Base-by-base conservation (phyloP, 2,888 invertebrate genomes). In the Colletes collaris region DNA sequence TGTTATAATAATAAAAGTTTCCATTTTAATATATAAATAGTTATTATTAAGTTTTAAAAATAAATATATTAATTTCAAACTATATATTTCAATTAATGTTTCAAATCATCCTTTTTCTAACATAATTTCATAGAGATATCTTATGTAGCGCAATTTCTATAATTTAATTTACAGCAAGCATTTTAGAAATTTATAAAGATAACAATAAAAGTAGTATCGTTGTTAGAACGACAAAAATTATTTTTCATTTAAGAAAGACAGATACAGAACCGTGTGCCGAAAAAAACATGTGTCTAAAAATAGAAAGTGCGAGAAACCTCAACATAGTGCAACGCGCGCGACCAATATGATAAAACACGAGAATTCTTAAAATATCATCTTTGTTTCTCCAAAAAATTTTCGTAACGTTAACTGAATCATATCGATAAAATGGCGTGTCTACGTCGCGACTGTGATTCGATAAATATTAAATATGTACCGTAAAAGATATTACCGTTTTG, bases 271-370 rank as follows among this genome's bases (percentile, higher is more conserved):
- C 72, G 49, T 55, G 56, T 53, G 63, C 55, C 76, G 74, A 74
- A 74, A 86, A 82, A 27, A 85, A 84, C 73, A 71, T 5, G 55
- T 11, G 8, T 76, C 84, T 87, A 88, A 87, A 87, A 87, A 87
- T 87, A 88, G 83, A 65, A 67, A 66, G 50, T 66, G 46, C 59
- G 82, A 27, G 27, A 79, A 87, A 85, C 76, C 68, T 82, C 76
- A 80, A 81, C 70, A 79, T 81, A 84, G 80, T 79, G 82, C 82
- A 87, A 27, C 27, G 81, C 53, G 80, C 56, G 82, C 72, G 76
- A 55, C 78, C 79, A 78, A 87, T 82, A 82, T 64, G 79, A 77
- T 63, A 58, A 75, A 58, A 35, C 63, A 55, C 52, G 53, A 8
- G 71, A 58, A 53, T 59, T 67, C 77, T 76, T 50, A 56, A 82